Base-by-base conservation (phyloP, 2,888 invertebrate genomes). In the Eupithecia subumbrata region DNA sequence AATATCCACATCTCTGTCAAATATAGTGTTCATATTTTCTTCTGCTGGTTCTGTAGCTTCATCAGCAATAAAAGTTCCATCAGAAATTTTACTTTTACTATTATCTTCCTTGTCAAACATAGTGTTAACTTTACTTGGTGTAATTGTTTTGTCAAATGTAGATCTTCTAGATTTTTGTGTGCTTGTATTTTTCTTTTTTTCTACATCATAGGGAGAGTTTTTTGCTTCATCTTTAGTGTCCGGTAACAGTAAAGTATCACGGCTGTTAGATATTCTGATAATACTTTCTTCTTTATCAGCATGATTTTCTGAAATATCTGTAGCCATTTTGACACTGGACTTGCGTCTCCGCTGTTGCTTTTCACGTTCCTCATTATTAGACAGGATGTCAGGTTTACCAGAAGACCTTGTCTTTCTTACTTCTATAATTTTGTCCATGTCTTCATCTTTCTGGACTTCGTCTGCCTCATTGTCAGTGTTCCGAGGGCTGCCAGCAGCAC, bases 401-500 rank as follows among this genome's bases (percentile, higher is more conserved):
- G 73, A 43, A n/a, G 81, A 82, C 37, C 79, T 78, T n/a, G 78
- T 79, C 16, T 76, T 73, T 25, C 70, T 56, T 40, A 73, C 16
- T 60, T 79, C 78, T 43, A 14, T 12, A 68, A 12, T 25, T 68
- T 68, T 12, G 22, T 37, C 8, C 5, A 43, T 22, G 2, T 68
- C 68, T 68, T 68, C 25, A n/a, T 25, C 67, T 40, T 11, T 40
- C 7, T 25, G 67, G 4, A 22, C 12, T 67, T 34, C 18, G 9
- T 34, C 22, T 30, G 43, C 40, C 12, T 68, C 68, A 43, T 74
- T 76, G 60, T 74, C 70, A 37, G 66, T 56, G 56, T 63, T 77
- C 0, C 69, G n/a, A 16, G 90, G 90, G 84, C 92, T 93, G 88
- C 89, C 90, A 5, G 90, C 89, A 89, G 93, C 93, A 78, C 92